phyloP scores from a whole-genome alignment of 2,888 invertebrate species.

The Tipula vernalis region DNA sequence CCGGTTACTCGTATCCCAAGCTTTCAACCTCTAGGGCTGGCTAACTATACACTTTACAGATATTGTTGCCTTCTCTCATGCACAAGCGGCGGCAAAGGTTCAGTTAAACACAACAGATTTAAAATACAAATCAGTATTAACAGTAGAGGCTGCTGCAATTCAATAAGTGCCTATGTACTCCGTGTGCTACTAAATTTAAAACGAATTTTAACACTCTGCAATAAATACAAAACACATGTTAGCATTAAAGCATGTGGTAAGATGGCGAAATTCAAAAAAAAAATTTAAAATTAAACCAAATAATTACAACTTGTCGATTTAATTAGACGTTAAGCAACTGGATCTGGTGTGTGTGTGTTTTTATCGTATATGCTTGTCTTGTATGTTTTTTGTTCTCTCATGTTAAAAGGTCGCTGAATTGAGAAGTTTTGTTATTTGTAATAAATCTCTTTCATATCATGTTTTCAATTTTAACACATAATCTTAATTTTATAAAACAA shows the following conservation, averaged over 20 bases:
- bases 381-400: not conserved
- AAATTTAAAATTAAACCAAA: not conserved
- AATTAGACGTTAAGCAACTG: not conserved
- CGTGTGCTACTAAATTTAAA: too few relatives aligned
- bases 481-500: not conserved
- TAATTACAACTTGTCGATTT: not conserved
- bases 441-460: not conserved
- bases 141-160: too few relatives aligned
- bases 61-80: too few relatives aligned
- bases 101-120: too few relatives aligned
- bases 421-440: not conserved
- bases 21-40: too few relatives aligned
- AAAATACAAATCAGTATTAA: too few relatives aligned
- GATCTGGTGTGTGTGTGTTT: not conserved
- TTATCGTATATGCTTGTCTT: not conserved
- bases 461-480: not conserved
- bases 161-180: too few relatives aligned
- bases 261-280: not conserved
- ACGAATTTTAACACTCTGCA: too few relatives aligned
- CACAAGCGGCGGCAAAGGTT: too few relatives aligned
- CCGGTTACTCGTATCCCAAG: too few relatives aligned
- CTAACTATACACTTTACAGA: too few relatives aligned
- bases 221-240: not conserved
- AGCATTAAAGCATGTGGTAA: not conserved
- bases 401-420: not conserved